Percentiles rank a stretch among this genome's conserved stretches.
Evolutionary conservation across 2,888 invertebrate genomes (phyloP).

Genomic region (Scotopteryx bipunctaria): DNA sequence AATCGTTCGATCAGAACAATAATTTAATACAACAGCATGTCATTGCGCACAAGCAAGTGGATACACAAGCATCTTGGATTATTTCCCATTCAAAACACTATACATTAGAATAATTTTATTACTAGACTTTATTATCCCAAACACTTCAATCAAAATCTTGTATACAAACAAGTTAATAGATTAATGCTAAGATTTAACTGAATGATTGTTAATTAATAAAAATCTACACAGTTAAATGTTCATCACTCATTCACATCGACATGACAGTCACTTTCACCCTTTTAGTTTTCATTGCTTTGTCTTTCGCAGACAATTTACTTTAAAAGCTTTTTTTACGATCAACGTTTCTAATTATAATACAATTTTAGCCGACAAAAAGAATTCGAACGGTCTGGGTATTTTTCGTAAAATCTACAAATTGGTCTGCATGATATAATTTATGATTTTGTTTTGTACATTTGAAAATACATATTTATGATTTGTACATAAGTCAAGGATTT

Average conservation of each 20-base stretch:
- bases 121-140: too few species aligned
- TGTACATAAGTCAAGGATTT: slow-evolving; percentile 7
- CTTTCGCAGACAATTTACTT: slow-evolving; percentile 14
- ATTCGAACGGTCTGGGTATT: too few species aligned
- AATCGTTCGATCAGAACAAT: slow-evolving; percentile 47
- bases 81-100: slow-evolving; percentile 5
- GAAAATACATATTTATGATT: too few species aligned
- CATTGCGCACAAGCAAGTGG: slow-evolving; percentile 51
- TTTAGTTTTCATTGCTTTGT: slow-evolving; percentile 6
- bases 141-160: too few species aligned
- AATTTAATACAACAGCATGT: slow-evolving; percentile 47
- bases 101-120: too few species aligned
- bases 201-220: too few species aligned
- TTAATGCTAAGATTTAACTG: too few species aligned
- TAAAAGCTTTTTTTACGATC: slow-evolving; percentile 10
- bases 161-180: too few species aligned
- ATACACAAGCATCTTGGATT: slow-evolving; percentile 44
- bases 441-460: too few species aligned
- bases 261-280: slow-evolving; percentile 16
- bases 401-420: too few species aligned
- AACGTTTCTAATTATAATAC: background rate
- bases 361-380: background rate
- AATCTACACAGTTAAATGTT: background rate
- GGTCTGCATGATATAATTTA: slow-evolving; percentile 1
- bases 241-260: slow-evolving; percentile 1